Base-by-base conservation (phyloP, 2,888 invertebrate genomes). In the Chymomyza fuscimana region DNA sequence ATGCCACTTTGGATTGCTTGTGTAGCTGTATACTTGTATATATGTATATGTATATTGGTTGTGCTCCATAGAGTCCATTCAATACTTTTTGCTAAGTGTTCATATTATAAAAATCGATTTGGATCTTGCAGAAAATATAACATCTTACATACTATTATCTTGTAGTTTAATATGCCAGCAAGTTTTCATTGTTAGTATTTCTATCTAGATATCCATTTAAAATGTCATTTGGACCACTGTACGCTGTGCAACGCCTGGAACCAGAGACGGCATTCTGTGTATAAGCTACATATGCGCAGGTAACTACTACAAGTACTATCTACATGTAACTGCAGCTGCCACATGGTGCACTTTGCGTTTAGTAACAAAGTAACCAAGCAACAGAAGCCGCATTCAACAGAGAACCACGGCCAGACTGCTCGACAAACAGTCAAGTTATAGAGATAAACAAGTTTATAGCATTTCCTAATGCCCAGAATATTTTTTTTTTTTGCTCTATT, bases 381-480 rank as follows among this genome's bases (percentile, higher is more conserved):
- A 60, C 64, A 62, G 60, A 16, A 63, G 58, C 59, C 58, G 59
- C 59, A 25, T 15, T 10, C 16, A 22, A 19, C 54, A 5, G 2
- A 54, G 54, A 22, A 12, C 2, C 9, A 54, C 54, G 9, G 16
- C 9, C 54, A 54, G 5, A 54, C 54, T 19, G 10, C 32, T 32
- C 32, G 32, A 32, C 32, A 32, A 32, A 51, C 51, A 63, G 51
- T 3, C 25, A 51, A 22, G 32, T n/a, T 56, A 67, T 56, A 68
- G 36, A 65, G 72, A 61, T 59, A 67, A 71, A 79, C 83, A 83
- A 84, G 86, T 87, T 83, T 87, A 86, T 86, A 72, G 78, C 87
- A 86, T 88, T 84, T 88, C 71, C 82, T 77, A 86, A 75, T 81
- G 88, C 85, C 67, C 74, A 51, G 76, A 86, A 79, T 82, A 73